These are phyloP conservation scores for Chlorodrepanis virens DNA, from an alignment of 2,113 vertebrate species.

Conservation along the genomic window DNA sequence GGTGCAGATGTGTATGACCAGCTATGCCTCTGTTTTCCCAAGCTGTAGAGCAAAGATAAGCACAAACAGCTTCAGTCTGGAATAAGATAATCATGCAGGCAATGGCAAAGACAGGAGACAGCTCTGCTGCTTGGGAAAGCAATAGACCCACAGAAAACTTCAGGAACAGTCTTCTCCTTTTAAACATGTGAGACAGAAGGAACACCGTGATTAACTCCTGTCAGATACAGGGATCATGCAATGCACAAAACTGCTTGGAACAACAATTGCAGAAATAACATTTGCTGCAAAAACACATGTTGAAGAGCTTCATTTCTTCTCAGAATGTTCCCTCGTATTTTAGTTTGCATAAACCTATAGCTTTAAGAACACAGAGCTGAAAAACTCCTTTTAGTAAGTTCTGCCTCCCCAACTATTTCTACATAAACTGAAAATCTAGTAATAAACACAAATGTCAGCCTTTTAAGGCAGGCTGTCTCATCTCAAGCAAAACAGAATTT, in stretches of 20 bases:
- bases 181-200: background rate
- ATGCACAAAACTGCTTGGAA: background rate
- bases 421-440: background rate
- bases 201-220: background rate
- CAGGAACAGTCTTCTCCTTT: background rate
- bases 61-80: slow-evolving; percentile 8
- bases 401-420: background rate
- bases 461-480: background rate
- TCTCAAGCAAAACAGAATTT: background rate
- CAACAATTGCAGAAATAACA: background rate
- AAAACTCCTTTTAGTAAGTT: background rate
- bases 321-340: background rate
- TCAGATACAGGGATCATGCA: background rate
- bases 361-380: background rate
- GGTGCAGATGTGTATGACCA: background rate
- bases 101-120: background rate
- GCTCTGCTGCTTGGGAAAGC: background rate
- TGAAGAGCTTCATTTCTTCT: background rate
- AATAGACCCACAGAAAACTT: background rate
- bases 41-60: slow-evolving; percentile 55
- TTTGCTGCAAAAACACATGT: background rate
- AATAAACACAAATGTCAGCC: background rate
- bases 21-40: slow-evolving; percentile 30
- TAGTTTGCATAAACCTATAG: background rate
- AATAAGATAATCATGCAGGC: background rate